Conservation (phyloP, 2,113 vertebrate species). For the Chrysemys picta region DNA sequence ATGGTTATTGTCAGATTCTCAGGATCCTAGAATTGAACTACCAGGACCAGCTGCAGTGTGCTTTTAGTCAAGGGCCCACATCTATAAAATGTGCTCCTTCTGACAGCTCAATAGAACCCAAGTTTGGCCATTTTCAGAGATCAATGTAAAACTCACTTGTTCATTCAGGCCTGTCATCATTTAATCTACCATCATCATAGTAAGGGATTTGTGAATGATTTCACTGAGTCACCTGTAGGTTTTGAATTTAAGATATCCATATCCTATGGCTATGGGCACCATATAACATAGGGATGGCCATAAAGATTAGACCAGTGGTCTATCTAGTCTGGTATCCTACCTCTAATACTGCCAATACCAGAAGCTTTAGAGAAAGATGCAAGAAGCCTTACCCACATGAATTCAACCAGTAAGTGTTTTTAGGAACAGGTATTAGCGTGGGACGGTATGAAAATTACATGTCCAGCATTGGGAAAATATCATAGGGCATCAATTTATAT, state of each 20-base stretch:
- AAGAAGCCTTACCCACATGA: neutral
- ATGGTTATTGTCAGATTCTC: neutral
- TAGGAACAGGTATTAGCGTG: neutral
- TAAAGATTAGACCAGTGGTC: neutral
- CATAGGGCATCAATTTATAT: neutral
- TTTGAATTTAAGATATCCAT: neutral
- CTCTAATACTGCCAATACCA: neutral
- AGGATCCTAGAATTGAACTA: neutral
- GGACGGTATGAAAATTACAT: neutral
- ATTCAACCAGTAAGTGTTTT: neutral
- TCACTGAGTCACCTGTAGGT: neutral
- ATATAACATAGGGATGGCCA: neutral
- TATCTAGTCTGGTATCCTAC: neutral
- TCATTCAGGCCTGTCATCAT: neutral
- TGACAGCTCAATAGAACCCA: neutral
- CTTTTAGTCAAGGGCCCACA: neutral
- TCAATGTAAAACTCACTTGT: neutral
- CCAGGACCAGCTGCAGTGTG: neutral
- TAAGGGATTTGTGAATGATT: neutral
- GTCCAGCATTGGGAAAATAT: neutral
- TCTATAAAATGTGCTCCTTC: neutral
- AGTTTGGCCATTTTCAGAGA: neutral
- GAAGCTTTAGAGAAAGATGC: neutral
- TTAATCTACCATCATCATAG: neutral
- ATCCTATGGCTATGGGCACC: neutral